These are phyloP conservation scores for Anguilla rostrata DNA, from an alignment of 2,113 vertebrate genomes.

Conservation along the genomic window DNA sequence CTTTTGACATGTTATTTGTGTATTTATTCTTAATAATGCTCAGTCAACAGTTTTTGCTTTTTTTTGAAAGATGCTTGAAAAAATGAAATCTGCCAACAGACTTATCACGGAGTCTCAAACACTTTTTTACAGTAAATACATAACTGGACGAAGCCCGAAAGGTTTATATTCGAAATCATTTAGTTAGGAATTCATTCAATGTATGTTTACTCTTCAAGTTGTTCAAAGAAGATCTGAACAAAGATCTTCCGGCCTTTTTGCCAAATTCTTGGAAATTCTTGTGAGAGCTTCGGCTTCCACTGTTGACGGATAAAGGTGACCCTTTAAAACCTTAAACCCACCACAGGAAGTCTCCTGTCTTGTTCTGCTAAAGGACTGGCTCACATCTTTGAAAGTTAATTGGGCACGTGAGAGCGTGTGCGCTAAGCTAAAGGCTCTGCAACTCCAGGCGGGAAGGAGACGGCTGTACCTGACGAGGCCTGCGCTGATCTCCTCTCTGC, in stretches of 20 bases:
- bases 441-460: slow-evolving; percentile 33
- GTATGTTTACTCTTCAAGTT: too few relatives aligned
- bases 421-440: slow-evolving; percentile 32
- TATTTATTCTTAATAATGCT: neutral
- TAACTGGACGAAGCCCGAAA: too few relatives aligned
- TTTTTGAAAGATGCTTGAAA: neutral
- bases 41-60: neutral
- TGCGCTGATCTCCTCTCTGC: slow-evolving; percentile 68
- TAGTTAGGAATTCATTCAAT: neutral
- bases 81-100: neutral
- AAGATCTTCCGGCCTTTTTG: neutral
- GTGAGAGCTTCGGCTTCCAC: neutral
- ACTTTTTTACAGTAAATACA: too few relatives aligned
- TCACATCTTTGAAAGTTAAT: neutral
- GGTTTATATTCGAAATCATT: neutral
- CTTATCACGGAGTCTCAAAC: too few relatives aligned
- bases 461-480: slow-evolving; percentile 40
- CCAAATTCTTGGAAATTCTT: neutral
- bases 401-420: neutral
- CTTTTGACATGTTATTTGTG: neutral
- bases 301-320: neutral
- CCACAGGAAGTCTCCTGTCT: neutral
- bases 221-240: too few relatives aligned
- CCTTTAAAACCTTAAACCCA: neutral
- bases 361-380: neutral